Evolutionary conservation across 2,888 invertebrate genomes (phyloP), one percentile per base, ranked within the genome.

Genomic region (Lasioglossum calceatum): DNA sequence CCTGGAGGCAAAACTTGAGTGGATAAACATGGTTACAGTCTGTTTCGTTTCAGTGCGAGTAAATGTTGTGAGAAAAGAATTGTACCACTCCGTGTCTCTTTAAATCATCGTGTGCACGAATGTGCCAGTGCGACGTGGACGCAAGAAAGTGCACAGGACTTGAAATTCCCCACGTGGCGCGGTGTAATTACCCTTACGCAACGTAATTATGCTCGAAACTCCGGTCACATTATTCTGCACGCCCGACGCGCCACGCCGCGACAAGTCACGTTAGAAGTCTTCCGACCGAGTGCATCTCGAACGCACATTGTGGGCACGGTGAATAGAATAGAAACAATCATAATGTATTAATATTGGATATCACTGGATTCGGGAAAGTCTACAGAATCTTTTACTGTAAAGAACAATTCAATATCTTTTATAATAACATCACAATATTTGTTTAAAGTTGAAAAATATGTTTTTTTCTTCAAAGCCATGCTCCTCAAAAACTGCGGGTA

Each of bases 121-220:
- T 19, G 67, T 16, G 16, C 12, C 58, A 16, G 39, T 64, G 16
- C 64, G 19, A 36, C 32, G 27, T 36, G 39, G 27, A 19, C 64
- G 71, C 44, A 39, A 14, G 64, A 58, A 54, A 54, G 64, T 27
- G 54, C 76, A 72, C 19, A 54, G 27, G 64, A 81, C 64, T 81
- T 85, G 86, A 85, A 85, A 81, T 85, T 81, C 85, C 47, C 44
- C 77, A 50, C 78, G 81, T 78, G 75, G 70, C 71, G 27, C 27
- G 36, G 77, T 84, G 81, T 85, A 86, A 86, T 86, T 86, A 85
- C 78, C 81, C 54, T 86, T 85, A 81, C 81, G 85, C 77, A 78
- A 86, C 75, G 75, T 85, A 86, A 86, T 86, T 81, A 86, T 85
- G 54, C 85, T 71, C 32, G 85, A 81, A 86, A 85, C 78, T 85